Conservation (phyloP, 2,797 vertebrate genomes). For the Periparus ater region DNA sequence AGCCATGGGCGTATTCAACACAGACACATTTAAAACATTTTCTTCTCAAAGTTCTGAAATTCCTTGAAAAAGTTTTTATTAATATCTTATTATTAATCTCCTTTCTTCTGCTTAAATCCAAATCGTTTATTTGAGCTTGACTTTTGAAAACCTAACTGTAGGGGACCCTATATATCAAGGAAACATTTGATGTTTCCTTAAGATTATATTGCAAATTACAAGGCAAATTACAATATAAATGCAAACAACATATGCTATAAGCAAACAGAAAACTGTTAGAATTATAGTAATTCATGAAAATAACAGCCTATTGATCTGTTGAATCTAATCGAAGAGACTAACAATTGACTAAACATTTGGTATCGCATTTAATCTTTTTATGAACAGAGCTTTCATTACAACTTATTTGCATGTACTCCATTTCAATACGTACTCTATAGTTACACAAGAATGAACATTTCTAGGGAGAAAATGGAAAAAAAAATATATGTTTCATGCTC, state of each 20-base stretch:
- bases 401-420: neutral
- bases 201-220: neutral
- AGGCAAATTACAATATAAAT: conserved; percentile 52
- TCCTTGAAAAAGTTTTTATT: neutral
- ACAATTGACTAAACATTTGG: conserved; percentile 34
- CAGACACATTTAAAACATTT: neutral
- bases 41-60: conserved; percentile 8
- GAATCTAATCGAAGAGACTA: conserved; percentile 29
- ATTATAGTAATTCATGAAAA: conserved; percentile 50
- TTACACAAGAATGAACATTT: conserved; percentile 6
- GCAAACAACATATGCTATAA: conserved; percentile 16
- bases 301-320: conserved; percentile 37
- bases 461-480: neutral
- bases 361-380: conserved; percentile 7
- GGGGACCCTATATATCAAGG: neutral
- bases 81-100: neutral
- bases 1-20: neutral
- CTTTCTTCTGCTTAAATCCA: neutral
- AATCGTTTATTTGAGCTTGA: neutral
- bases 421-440: neutral
- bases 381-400: neutral
- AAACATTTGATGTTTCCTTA: neutral
- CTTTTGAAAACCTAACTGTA: neutral
- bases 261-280: conserved; percentile 17
- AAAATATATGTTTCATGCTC: neutral